A percentile compares a stretch with the other conserved stretches of the same genome.
Evolutionary conservation across 2,888 invertebrate genomes (phyloP).

Genomic region (Brachynemurus nebulosus): DNA sequence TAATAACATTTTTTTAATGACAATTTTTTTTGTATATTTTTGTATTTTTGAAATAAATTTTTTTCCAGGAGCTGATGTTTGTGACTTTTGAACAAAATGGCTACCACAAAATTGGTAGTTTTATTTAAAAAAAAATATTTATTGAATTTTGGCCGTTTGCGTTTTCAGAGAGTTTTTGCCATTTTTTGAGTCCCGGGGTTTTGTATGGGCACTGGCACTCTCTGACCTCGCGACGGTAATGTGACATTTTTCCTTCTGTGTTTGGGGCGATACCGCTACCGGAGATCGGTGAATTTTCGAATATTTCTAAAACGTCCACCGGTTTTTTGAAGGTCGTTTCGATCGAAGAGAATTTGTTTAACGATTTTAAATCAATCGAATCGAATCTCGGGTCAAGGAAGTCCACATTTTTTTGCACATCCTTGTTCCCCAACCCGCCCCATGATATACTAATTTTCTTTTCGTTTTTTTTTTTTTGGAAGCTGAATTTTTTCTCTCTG

Average conservation of each 20-base stretch:
- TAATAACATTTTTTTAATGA: slow-evolving; percentile 1
- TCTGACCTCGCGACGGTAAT: slow-evolving; percentile 40
- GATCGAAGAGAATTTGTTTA: slow-evolving; percentile 34
- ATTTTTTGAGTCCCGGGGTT: slow-evolving; percentile 33
- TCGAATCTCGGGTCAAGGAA: slow-evolving; percentile 32
- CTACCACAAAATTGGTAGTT: background rate
- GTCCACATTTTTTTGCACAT: slow-evolving; percentile 45
- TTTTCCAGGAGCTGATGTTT: slow-evolving; percentile 8
- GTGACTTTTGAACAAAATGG: background rate
- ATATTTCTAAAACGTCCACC: slow-evolving; percentile 35
- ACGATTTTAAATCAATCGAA: too few species aligned
- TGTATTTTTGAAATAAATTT: slow-evolving; percentile 8
- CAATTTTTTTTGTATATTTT: background rate
- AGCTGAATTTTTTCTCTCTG: slow-evolving; percentile 17
- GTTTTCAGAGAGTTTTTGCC: slow-evolving; percentile 26
- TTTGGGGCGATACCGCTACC: slow-evolving; percentile 55
- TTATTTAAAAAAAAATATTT: slow-evolving; percentile 19
- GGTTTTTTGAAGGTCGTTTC: slow-evolving; percentile 61
- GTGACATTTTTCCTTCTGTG: slow-evolving; percentile 79
- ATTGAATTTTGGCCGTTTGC: slow-evolving; percentile 32
- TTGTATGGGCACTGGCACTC: slow-evolving; percentile 26
- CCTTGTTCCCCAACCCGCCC: slow-evolving; percentile 47
- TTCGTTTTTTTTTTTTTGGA: slow-evolving; percentile 9
- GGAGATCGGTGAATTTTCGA: slow-evolving; percentile 23
- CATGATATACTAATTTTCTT: background rate